These are phyloP conservation scores for Seira musarum DNA, from an alignment of 2,888 invertebrate genomes.

Conservation along the genomic window DNA sequence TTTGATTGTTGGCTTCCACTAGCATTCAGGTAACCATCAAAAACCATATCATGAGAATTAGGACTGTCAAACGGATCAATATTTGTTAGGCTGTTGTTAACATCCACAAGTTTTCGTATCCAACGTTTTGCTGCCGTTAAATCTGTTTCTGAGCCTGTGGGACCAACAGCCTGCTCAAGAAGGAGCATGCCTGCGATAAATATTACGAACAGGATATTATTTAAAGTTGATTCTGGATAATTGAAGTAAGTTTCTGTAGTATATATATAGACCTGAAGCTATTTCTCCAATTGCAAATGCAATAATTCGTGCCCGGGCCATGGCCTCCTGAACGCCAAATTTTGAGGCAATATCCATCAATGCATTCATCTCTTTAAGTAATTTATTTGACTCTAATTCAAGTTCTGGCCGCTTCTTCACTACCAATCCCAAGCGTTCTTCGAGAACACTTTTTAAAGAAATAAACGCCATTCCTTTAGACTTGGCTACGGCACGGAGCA, in stretches of 20 bases:
- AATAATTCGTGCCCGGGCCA: slow-evolving; percentile 73
- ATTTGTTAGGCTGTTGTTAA: slow-evolving; percentile 19
- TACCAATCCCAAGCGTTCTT: slow-evolving; percentile 62
- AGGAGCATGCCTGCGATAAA: slow-evolving; percentile 46
- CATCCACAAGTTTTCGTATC: slow-evolving; percentile 44
- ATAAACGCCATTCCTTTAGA: slow-evolving; percentile 72
- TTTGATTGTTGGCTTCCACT: too few species aligned
- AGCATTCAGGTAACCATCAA: slow-evolving; percentile 53
- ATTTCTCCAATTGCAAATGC: slow-evolving; percentile 73
- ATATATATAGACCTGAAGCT: slow-evolving; percentile 69
- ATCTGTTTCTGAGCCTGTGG: slow-evolving; percentile 45
- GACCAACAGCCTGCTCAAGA: slow-evolving; percentile 53
- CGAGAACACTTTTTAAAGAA: slow-evolving; percentile 71
- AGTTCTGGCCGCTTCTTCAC: slow-evolving; percentile 22
- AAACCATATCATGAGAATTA: slow-evolving; percentile 56
- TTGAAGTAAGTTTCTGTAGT: too few species aligned
- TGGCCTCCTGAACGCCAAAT: slow-evolving; percentile 71
- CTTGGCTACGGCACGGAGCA: slow-evolving; percentile 74
- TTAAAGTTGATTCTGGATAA: too few species aligned
- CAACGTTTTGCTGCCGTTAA: slow-evolving; percentile 47
- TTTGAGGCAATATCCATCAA: slow-evolving; percentile 30
- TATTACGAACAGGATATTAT: not conserved
- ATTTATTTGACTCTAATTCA: not conserved
- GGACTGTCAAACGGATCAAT: slow-evolving; percentile 29
- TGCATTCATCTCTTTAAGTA: slow-evolving; percentile 28